Evolutionary conservation across 2,113 vertebrate genomes (phyloP), one percentile per base, ranked within the genome.

Genomic region (Perccottus glenii): DNA sequence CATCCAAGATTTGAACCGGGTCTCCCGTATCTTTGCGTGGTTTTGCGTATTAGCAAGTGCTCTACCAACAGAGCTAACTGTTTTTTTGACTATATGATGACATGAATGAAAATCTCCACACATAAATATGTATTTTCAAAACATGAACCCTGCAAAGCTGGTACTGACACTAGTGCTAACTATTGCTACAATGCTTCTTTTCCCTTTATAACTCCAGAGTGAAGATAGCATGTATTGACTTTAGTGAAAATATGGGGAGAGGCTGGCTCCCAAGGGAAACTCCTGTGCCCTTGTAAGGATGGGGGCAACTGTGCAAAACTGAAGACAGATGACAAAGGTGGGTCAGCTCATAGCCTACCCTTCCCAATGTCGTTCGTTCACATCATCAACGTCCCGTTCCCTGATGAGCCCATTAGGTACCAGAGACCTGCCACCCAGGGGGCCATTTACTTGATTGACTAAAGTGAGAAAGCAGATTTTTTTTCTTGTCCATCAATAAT

Each of bases 361-460:
- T 64, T 64, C 36, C 19, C 19, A 27, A 27, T 58, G 11, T 44
- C 68, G 40, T 55, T 83, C 66, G 48, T 69, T 76, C 81, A 70
- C 64, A 79, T 87, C 70, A 85, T 82, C 83, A 83, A 27, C 69
- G 82, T 76, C 75, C 56, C 70, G 61, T 63, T 86, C 81, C 65
- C 74, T 88, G 90, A 90, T 90, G 90, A 90, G 81, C 79, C 85
- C 77, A 90, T 92, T 91, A 91, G 85, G 81, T 85, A 77, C 76
- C 82, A 64, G 46, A 62, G 87, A 79, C 86, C 83, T 75, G 67
- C 81, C 75, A 87, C 78, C 78, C 60, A 74, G 86, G 88, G 81
- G 80, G 76, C 75, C 83, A 91, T 90, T 91, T 85, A 85, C 77
- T 85, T 91, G 91, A 93, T 88, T 91, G 86, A 91, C 86, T 88